phyloP scores from a whole-genome alignment of 1,140 invertebrate species.

The Bicyclus anynana region DNA sequence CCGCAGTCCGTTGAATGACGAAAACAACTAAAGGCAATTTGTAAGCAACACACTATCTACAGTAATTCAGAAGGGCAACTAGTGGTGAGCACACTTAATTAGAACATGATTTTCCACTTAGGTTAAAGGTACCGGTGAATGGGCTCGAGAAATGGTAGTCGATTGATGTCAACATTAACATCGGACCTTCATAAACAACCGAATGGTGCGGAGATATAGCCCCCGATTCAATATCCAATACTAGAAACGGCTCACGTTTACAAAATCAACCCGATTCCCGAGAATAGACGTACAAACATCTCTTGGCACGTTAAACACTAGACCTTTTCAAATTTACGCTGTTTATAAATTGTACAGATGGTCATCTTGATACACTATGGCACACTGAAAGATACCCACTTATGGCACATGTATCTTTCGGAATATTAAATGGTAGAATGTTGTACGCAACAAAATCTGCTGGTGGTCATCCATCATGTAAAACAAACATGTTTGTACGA shows the following conservation, averaged over 20 bases:
- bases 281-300: background rate
- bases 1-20: too few relatives aligned
- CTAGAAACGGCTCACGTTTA: conserved; percentile 1
- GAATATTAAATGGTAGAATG: too few relatives aligned
- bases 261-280: background rate
- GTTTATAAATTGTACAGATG: background rate
- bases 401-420: too few relatives aligned
- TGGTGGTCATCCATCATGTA: too few relatives aligned
- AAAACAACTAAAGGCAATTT: too few relatives aligned
- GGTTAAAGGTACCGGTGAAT: background rate
- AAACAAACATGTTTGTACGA: too few relatives aligned
- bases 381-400: too few relatives aligned
- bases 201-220: background rate
- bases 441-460: too few relatives aligned
- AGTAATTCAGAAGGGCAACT: too few relatives aligned
- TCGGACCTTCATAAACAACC: conserved; percentile 1
- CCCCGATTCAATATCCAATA: conserved; percentile 5
- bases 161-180: conserved; percentile 1
- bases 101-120: background rate
- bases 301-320: conserved; percentile 1
- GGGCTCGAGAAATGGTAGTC: background rate
- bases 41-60: too few relatives aligned
- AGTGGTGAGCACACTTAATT: background rate
- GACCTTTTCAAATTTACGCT: background rate
- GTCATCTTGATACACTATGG: background rate